A percentile compares a stretch with the other conserved stretches of the same genome.
These are phyloP conservation scores for Caerostris darwini DNA, from an alignment of 1,140 invertebrate genomes.

Conservation along the genomic window DNA sequence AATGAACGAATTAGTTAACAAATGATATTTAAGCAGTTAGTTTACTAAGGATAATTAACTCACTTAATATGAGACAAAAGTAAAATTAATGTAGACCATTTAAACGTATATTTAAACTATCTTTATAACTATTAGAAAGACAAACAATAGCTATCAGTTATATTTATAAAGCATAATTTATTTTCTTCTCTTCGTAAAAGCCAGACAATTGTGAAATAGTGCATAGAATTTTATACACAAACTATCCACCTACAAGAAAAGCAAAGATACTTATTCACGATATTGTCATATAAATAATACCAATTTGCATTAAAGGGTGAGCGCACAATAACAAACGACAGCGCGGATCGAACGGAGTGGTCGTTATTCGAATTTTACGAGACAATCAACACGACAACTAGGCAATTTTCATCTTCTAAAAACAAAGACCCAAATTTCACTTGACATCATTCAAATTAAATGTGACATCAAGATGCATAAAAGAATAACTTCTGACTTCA, in stretches of 20 bases:
- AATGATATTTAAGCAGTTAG: too few species aligned
- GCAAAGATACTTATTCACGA: neutral
- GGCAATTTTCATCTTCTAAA: conserved; percentile 1
- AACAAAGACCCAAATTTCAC: conserved; percentile 49
- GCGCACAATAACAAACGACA: conserved; percentile 31
- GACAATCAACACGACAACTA: neutral
- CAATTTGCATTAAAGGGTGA: conserved; percentile 27
- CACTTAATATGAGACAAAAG: too few species aligned
- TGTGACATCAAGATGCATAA: conserved; percentile 26
- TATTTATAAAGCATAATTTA: too few species aligned
- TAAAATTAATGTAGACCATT: too few species aligned
- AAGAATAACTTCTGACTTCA: conserved; percentile 9
- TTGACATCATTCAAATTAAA: conserved; percentile 58
- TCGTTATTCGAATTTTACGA: neutral
- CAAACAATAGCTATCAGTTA: too few species aligned
- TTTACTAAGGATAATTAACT: too few species aligned
- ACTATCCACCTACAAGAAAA: neutral
- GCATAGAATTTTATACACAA: neutral
- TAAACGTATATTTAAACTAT: too few species aligned
- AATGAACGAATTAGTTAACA: too few species aligned
- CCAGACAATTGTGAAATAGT: neutral
- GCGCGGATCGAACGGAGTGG: neutral
- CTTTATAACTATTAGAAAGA: too few species aligned
- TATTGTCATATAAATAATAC: neutral
- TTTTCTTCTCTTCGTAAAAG: neutral